Base-by-base conservation (phyloP, 2,888 invertebrate genomes). In the Xanthostigma xanthostigma region DNA sequence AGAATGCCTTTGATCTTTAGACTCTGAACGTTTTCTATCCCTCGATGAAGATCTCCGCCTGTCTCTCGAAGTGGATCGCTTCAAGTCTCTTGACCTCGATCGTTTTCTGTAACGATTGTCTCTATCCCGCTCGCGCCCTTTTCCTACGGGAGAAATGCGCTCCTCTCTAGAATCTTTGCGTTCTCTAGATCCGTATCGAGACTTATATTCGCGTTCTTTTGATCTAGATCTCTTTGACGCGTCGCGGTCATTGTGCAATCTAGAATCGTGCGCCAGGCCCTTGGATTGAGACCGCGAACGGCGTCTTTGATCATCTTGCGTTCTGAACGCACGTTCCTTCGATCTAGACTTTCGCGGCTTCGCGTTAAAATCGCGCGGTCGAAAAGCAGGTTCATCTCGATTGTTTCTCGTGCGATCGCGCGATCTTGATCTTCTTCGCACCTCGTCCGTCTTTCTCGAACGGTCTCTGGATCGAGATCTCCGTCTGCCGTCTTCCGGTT, bases 1-100 rank as follows among this genome's bases (percentile, higher is more conserved):
- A 17, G 58, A 54, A 27, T 53, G 17, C 51, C 52, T 43, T 50
- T 50, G 45, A 36, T 54, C 54, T 36, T 57, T 55, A 17, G 55
- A 50, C 36, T 51, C 53, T 12, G 53, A 52, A 17, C 52, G 50
- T 46, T 36, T 47, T 49, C 39, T 45, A 41, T n/a, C 42, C 41
- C 10, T 49, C 41, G 14, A 48, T 27, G 41, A 41, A 27, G n/a
- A 14, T 9, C 33, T 33, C 14, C 9, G 17, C 8, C 41, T 17
- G 3, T 41, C 41, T 8, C 9, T n/a, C 8, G 27, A n/a, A 27
- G n/a, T 41, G 1, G 41, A 41, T 27, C 27, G 17, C 33, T 27
- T 41, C 17, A 9, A 10, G 10, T 41, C 41, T 14, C 41, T 14
- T 10, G 27, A 27, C n/a, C 14, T 41, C 14, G 41, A 41, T 27